Percentiles rank a stretch among this genome's conserved stretches.
These are phyloP conservation scores for Caenorhabditis angaria DNA, from an alignment of 2,888 invertebrate species.

Conservation along the genomic window DNA sequence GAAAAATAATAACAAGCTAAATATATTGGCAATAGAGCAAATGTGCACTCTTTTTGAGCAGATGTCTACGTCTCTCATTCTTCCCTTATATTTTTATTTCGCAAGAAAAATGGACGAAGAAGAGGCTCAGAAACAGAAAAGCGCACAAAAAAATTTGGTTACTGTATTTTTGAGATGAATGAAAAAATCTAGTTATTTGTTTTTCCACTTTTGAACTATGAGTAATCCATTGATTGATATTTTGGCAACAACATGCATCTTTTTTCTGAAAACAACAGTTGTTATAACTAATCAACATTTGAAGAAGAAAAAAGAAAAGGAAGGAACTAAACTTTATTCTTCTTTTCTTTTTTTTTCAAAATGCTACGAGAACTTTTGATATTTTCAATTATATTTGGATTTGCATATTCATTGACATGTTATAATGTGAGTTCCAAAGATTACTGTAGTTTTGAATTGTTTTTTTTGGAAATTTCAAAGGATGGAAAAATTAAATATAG, in stretches of 20 bases:
- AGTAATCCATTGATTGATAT: too few species aligned
- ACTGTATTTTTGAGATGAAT: too few species aligned
- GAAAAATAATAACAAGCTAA: background rate
- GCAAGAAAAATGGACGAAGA: background rate
- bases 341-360: background rate
- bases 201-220: too few species aligned
- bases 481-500: too few species aligned
- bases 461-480: too few species aligned
- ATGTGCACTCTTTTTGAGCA: background rate
- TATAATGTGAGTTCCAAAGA: slow-evolving; percentile 39
- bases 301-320: background rate
- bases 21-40: background rate
- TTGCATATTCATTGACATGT: slow-evolving; percentile 24
- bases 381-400: slow-evolving; percentile 11
- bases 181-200: too few species aligned
- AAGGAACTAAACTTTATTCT: background rate
- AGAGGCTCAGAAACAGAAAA: background rate
- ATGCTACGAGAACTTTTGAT: slow-evolving; percentile 19
- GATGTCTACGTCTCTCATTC: background rate
- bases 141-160: too few species aligned
- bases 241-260: too few species aligned
- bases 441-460: background rate
- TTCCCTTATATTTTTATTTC: background rate
- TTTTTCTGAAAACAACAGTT: too few species aligned
- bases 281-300: too few species aligned